Conservation (phyloP, 2,113 vertebrate genomes). For the Coreoperca whiteheadi region DNA sequence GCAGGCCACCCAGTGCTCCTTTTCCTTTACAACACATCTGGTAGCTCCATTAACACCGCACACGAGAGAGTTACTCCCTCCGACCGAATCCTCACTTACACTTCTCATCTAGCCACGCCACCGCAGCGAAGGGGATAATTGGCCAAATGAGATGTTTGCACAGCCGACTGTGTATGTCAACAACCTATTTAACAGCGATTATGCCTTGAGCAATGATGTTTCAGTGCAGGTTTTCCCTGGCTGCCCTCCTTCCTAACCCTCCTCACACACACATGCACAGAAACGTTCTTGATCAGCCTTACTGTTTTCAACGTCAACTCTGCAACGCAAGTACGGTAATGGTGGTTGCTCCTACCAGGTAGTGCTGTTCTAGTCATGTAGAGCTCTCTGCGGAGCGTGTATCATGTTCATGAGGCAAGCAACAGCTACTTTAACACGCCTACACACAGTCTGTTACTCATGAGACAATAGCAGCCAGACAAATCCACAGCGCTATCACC, state of each 20-base stretch:
- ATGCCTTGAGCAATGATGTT: constrained; percentile 69
- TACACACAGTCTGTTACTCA: constrained; percentile 65
- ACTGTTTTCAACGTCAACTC: constrained; percentile 30
- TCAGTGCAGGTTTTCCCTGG: constrained; percentile 37
- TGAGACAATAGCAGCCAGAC: constrained; percentile 46
- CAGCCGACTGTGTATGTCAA: constrained; percentile 69
- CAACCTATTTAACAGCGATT: constrained; percentile 71
- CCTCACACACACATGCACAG: neutral
- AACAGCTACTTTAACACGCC: constrained; percentile 62
- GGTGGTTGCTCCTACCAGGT: constrained; percentile 2
- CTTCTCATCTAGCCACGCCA: constrained; percentile 47
- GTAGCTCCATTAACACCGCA: constrained; percentile 55
- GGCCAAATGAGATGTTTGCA: constrained; percentile 74
- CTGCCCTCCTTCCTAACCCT: constrained; percentile 1
- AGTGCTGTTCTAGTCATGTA: constrained; percentile 9
- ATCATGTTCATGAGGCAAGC: constrained; percentile 50
- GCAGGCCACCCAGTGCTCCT: constrained; percentile 64
- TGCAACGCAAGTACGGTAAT: constrained; percentile 1
- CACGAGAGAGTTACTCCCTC: constrained; percentile 44
- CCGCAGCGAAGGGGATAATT: constrained; percentile 60
- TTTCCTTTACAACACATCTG: constrained; percentile 72
- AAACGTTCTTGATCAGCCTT: constrained; percentile 11
- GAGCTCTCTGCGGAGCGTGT: constrained; percentile 39
- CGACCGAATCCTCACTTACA: constrained; percentile 20
- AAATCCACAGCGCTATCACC: constrained; percentile 8